Evolutionary conservation across 2,888 invertebrate species (phyloP), one percentile per base, ranked within the genome.

Genomic region (Steinernema carpocapsae): DNA sequence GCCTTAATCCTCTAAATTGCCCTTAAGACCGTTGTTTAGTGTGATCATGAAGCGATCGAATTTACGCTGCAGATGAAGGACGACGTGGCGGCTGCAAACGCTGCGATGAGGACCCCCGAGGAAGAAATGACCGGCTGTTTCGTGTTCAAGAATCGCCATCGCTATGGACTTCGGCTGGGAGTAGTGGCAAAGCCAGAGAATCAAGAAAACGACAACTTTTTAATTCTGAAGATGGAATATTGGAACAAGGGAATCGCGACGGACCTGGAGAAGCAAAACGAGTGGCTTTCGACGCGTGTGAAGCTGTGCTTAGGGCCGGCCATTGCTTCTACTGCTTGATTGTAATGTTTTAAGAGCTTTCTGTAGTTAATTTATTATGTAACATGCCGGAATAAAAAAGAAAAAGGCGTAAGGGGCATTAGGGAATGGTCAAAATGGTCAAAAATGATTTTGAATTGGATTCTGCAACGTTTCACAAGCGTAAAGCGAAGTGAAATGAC

Each of bases 101-200:
- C 48, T 17, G 48, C 48, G n/a, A 48, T 19, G 19, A 2, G n/a
- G 19, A 32, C 29, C 74, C 32, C 26, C 1, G 12, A 32, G 71
- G 42, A 32, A 76, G 75, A 42, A 46, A n/a, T n/a, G 14, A 10
- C 64, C 17, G 64, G 64, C 1, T 64, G 64, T 37, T 48, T 83
- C 24, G 80, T 83, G 1, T 82, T 82, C 74, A 79, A 81, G 17
- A 78, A 76, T 12, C 75, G 80, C 14, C 80, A 83, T 70, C 75
- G 80, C n/a, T 78, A 79, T 17, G 83, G 82, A 24, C 64, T 83
- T 14, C 79, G 79, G 17, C 43, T 81, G 37, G 77, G 79, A 43
- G 76, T 79, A 17, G 14, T 29, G 19, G 52, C 75, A 22, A 56
- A 75, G 1, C 32, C 74, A 1, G 70, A 26, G 17, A 64, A 64